A percentile compares a stretch with the other conserved stretches of the same genome.
phyloP scores from a whole-genome alignment of 2,113 vertebrate genomes.

The Corythoichthys intestinalis region DNA sequence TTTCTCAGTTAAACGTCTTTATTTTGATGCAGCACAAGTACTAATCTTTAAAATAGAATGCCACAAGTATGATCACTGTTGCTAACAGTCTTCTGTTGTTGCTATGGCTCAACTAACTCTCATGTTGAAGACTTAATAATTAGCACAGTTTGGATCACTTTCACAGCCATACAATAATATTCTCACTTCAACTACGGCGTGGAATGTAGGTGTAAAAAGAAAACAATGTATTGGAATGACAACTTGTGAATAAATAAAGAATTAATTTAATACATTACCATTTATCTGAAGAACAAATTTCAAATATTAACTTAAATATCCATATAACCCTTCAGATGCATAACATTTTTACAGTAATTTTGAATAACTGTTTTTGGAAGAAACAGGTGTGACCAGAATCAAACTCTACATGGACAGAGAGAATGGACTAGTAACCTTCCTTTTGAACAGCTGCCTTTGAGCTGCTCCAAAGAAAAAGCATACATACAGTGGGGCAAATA shows the following conservation, averaged over 20 bases:
- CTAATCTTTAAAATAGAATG: not conserved
- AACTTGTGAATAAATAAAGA: not conserved
- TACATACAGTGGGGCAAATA: no score
- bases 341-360: no score
- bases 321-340: no score
- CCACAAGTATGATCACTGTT: conserved; percentile 1
- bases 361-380: no score
- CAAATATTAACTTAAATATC: not conserved
- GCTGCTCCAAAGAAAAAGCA: no score
- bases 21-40: not conserved
- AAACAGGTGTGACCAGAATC: no score
- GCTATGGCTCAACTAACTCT: not conserved
- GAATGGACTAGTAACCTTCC: no score
- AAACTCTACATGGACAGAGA: no score
- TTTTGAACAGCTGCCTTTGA: no score
- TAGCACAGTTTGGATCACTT: not conserved
- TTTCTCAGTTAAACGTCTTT: not conserved
- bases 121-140: not conserved
- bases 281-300: not conserved
- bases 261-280: not conserved
- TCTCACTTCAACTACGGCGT: not conserved
- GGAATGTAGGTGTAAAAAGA: not conserved
- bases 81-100: conserved; percentile 4
- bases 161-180: not conserved
- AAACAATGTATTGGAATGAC: not conserved